Evolutionary conservation across 2,888 invertebrate genomes (phyloP).

Genomic region (Drosophila rubida): DNA sequence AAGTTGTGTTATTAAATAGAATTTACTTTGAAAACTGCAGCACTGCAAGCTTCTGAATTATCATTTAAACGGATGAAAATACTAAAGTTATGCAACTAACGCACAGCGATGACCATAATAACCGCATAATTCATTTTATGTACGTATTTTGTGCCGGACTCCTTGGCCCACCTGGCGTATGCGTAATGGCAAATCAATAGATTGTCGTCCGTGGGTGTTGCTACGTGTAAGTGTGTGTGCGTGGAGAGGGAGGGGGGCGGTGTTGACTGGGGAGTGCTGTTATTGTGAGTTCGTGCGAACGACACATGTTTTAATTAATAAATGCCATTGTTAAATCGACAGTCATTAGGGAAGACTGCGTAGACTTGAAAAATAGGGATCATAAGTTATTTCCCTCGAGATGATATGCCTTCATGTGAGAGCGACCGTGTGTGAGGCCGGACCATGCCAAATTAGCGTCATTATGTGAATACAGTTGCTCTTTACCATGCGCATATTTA

Average conservation of each 20-base stretch:
- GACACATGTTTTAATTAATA: conserved; percentile 80
- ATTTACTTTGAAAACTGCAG: neutral
- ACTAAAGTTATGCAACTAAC: conserved; percentile 6
- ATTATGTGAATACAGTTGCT: conserved; percentile 68
- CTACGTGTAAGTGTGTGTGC: conserved; percentile 15
- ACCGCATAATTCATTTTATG: conserved; percentile 33
- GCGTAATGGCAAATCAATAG: conserved; percentile 68
- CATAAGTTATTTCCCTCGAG: conserved; percentile 67
- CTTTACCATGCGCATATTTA: conserved; percentile 47
- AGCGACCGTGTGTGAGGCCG: conserved; percentile 13
- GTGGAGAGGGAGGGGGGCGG: conserved; percentile 13
- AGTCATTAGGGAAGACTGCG: conserved; percentile 59
- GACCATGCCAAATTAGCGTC: conserved; percentile 69
- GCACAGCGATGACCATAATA: conserved; percentile 16
- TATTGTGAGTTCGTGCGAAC: conserved; percentile 51
- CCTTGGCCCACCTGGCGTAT: conserved; percentile 54
- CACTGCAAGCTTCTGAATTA: neutral
- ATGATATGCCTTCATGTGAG: conserved; percentile 15
- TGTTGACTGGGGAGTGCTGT: no score
- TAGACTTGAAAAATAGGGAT: conserved; percentile 72
- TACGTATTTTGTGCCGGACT: conserved; percentile 22
- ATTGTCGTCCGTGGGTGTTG: conserved; percentile 17
- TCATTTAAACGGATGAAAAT: conserved; percentile 7
- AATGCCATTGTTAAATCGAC: conserved; percentile 78
- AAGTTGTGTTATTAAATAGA: neutral